These are phyloP conservation scores for Apodemia zela DNA, from an alignment of 2,888 invertebrate genomes.

Conservation along the genomic window DNA sequence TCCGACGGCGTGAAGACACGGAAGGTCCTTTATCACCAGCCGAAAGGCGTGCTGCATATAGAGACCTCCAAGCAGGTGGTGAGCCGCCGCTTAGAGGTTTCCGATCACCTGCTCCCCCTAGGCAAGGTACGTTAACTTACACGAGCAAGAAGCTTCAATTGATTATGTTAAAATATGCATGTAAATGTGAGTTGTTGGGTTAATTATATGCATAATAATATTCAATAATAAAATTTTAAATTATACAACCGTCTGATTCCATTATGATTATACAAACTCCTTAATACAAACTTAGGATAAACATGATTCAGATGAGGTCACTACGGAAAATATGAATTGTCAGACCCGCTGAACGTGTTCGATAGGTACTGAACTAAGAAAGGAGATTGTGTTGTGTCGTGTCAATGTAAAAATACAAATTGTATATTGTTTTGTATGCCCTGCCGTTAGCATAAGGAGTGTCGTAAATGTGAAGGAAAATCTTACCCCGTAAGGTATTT, in stretches of 20 bases:
- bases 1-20: slow-evolving; percentile 86
- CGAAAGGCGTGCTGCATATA: slow-evolving; percentile 92
- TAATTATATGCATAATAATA: background rate
- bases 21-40: slow-evolving; percentile 86
- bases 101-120: slow-evolving; percentile 90
- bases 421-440: too few species aligned
- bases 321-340: too few species aligned
- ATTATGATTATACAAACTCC: background rate
- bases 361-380: background rate
- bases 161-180: background rate
- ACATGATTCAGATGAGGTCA: too few species aligned
- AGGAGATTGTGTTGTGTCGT: too few species aligned
- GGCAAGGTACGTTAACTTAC: slow-evolving; percentile 64
- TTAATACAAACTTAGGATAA: background rate
- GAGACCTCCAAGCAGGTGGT: slow-evolving; percentile 94
- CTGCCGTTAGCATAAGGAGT: too few species aligned
- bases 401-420: too few species aligned
- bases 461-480: too few species aligned
- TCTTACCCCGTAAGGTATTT: too few species aligned
- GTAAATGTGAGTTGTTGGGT: background rate
- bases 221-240: background rate
- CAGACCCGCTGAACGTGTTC: background rate
- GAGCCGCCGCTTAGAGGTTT: slow-evolving; percentile 96
- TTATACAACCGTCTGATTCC: background rate
- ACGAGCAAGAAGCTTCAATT: background rate